phyloP scores from a whole-genome alignment of 2,113 vertebrate species.

The Sula dactylatra region DNA sequence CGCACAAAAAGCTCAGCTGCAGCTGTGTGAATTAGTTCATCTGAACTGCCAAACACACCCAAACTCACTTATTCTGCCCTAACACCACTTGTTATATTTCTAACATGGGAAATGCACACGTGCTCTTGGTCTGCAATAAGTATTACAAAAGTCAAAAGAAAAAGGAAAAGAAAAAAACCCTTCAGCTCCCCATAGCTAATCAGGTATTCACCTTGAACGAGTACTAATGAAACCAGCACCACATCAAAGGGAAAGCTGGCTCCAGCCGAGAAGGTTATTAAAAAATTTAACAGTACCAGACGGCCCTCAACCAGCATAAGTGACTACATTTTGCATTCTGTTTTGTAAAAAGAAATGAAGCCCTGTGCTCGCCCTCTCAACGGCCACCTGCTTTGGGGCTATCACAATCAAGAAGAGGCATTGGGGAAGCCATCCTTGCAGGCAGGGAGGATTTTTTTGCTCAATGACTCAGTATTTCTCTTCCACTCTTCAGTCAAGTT shows the following conservation, averaged over 20 bases:
- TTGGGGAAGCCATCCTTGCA: not conserved
- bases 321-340: not conserved
- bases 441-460: not conserved
- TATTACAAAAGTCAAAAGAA: not conserved
- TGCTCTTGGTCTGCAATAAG: not conserved
- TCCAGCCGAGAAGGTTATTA: constrained; percentile 13
- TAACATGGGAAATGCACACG: accelerated
- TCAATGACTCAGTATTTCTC: not conserved
- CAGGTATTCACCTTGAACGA: constrained; percentile 10
- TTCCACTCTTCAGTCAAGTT: not conserved
- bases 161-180: not conserved
- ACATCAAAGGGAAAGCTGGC: constrained; percentile 31
- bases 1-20: not conserved
- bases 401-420: not conserved
- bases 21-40: not conserved
- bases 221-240: constrained; percentile 1
- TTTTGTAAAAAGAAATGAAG: not conserved
- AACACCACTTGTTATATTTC: not conserved
- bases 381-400: not conserved
- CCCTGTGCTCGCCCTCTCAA: not conserved
- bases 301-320: not conserved
- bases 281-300: not conserved
- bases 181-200: not conserved
- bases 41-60: not conserved
- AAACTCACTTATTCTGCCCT: not conserved